Evolutionary conservation across 2,888 invertebrate species (phyloP), one percentile per base, ranked within the genome.

Genomic region (Eurytoma californica): DNA sequence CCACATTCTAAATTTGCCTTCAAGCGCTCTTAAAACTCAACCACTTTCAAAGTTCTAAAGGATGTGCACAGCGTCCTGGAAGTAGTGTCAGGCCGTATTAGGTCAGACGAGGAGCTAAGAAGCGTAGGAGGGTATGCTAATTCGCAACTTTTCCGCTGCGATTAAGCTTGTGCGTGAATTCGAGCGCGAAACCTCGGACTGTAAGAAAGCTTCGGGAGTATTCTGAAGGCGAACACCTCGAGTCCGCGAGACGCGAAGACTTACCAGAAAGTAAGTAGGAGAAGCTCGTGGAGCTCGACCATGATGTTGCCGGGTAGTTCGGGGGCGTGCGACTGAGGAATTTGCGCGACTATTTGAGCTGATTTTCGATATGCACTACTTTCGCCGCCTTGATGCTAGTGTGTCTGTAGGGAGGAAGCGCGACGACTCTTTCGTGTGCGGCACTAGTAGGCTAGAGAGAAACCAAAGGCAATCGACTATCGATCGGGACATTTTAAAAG

Each of bases 251-350:
- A 39, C 9, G 39, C 9, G 1, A 9, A 7, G 9, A 75, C 84
- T 84, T 72, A 86, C 85, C 85, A 83, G 73, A 85, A 85, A 5
- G 84, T 82, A 47, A 86, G 84, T 3, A 83, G 69, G 16, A 85
- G 49, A 81, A 85, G 85, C 72, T 86, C 86, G 81, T 85, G 79
- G 69, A 85, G 83, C 72, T 86, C 86, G 76, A 85, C 84, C 86
- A 86, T 86, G 83, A 76, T 83, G 83, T 66, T 68, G 60, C 61
- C 51, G 61, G n/a, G 0, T 39, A 20, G 4, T 69, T 72, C 67
- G 79, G n/a, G 72, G 70, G 13, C 73, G 75, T 74, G 68, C 82
- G 82, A 82, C 83, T 83, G 73, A 82, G 57, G 66, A 73, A 58
- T 76, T 75, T 61, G 28, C 53, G 55, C 30, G 30, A 30, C 39